A percentile compares a stretch with the other conserved stretches of the same genome.
Conservation (phyloP, 2,797 vertebrate species). For the Spinus pinus region DNA sequence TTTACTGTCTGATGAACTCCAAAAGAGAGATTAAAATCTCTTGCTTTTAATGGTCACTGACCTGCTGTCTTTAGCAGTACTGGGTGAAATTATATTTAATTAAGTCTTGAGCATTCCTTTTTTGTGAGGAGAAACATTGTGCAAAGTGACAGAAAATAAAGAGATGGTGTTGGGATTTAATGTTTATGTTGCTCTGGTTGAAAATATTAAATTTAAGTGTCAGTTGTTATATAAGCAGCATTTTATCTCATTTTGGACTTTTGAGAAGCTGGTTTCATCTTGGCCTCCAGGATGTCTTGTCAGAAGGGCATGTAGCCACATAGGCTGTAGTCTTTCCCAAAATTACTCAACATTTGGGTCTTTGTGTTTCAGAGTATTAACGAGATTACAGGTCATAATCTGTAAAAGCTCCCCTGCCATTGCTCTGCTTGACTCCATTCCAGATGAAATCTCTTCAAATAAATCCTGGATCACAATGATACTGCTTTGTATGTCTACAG, state of each 20-base stretch:
- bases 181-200: background rate
- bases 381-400: slow-evolving; percentile 77
- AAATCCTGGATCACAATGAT: slow-evolving; percentile 72
- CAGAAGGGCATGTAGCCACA: slow-evolving; percentile 9
- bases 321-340: slow-evolving; percentile 54
- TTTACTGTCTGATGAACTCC: background rate
- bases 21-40: background rate
- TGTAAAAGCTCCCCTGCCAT: slow-evolving; percentile 75
- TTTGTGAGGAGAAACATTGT: background rate
- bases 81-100: background rate
- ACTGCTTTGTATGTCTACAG: slow-evolving; percentile 60
- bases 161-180: background rate
- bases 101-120: background rate
- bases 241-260: background rate
- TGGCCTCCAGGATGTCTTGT: slow-evolving; percentile 5
- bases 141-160: background rate
- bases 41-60: background rate
- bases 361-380: slow-evolving; percentile 77
- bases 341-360: slow-evolving; percentile 64
- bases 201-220: background rate
- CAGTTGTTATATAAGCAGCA: background rate
- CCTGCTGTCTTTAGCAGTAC: background rate
- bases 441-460: slow-evolving; percentile 78
- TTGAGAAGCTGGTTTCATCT: background rate
- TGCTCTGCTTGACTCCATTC: slow-evolving; percentile 75